Evolutionary conservation across 2,888 invertebrate genomes (phyloP).

Genomic region (Lasius fuliginosus): DNA sequence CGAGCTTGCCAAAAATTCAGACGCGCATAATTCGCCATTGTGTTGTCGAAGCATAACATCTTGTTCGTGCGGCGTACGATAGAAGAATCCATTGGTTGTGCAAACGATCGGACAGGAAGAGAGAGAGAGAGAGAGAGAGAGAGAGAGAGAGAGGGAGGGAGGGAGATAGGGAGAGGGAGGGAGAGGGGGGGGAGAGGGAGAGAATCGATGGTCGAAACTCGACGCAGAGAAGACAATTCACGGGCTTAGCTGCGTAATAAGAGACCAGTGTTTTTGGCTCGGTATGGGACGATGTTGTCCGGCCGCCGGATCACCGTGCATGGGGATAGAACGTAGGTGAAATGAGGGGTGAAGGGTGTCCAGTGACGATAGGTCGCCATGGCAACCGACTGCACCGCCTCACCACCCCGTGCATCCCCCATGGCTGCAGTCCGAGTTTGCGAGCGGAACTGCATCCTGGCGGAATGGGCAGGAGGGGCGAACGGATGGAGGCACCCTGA

Average conservation of each 20-base stretch:
- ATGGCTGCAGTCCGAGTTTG: slow-evolving; percentile 84
- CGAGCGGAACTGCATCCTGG: slow-evolving; percentile 80
- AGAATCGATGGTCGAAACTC: slow-evolving; percentile 52
- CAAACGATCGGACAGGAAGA: slow-evolving; percentile 49
- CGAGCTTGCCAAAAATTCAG: slow-evolving; percentile 32
- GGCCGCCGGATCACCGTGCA: slow-evolving; percentile 84
- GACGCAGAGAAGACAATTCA: slow-evolving; percentile 81
- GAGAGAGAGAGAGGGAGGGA: slow-evolving; percentile 57
- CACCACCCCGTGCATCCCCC: slow-evolving; percentile 82
- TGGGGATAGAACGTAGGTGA: slow-evolving; percentile 75
- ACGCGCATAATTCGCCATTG: slow-evolving; percentile 36
- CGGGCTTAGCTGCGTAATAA: slow-evolving; percentile 83
- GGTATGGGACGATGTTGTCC: slow-evolving; percentile 83
- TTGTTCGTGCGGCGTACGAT: slow-evolving; percentile 33
- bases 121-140: slow-evolving; percentile 54
- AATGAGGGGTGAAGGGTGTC: slow-evolving; percentile 81
- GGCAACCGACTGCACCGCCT: slow-evolving; percentile 84
- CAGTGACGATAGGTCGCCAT: slow-evolving; percentile 85
- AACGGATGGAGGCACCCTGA: slow-evolving; percentile 77
- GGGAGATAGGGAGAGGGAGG: slow-evolving; percentile 54
- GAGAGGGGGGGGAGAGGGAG: slow-evolving; percentile 60
- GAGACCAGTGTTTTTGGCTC: slow-evolving; percentile 84
- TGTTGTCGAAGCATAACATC: slow-evolving; percentile 34
- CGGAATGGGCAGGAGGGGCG: slow-evolving; percentile 59
- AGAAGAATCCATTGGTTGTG: slow-evolving; percentile 30